A percentile compares a stretch with the other conserved stretches of the same genome.
Evolutionary conservation across 2,113 vertebrate species (phyloP).

Genomic region (Nestor notabilis): DNA sequence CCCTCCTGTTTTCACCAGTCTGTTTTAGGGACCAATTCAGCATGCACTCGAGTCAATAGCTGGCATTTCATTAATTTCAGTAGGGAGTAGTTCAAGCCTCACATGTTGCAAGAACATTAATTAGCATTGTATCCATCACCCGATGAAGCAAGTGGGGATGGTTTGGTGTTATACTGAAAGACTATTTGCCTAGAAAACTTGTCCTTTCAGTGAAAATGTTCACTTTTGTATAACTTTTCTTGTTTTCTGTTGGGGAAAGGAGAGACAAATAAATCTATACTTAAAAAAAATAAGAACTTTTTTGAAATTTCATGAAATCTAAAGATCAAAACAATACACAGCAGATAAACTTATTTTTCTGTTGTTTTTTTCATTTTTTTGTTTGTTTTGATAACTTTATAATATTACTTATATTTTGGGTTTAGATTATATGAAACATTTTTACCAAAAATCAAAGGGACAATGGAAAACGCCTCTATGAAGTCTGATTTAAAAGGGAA

Average conservation of each 20-base stretch:
- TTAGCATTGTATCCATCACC: not conserved
- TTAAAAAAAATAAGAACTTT: not conserved
- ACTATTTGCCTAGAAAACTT: not conserved
- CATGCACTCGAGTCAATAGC: not conserved
- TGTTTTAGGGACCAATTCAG: not conserved
- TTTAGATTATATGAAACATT: not conserved
- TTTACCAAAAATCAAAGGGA: not conserved
- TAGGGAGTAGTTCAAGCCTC: not conserved
- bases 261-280: not conserved
- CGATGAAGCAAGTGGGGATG: not conserved
- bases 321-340: accelerated
- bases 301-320: not conserved
- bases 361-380: not conserved
- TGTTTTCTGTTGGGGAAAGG: not conserved
- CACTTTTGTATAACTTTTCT: not conserved
- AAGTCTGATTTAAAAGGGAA: not conserved
- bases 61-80: not conserved
- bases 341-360: not conserved
- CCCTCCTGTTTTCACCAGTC: not conserved
- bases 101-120: not conserved
- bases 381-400: not conserved
- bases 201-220: not conserved
- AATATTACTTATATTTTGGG: not conserved
- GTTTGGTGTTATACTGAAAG: not conserved
- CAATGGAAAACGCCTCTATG: not conserved